Base-by-base conservation (phyloP, 2,888 invertebrate species). In the Spodoptera picta region DNA sequence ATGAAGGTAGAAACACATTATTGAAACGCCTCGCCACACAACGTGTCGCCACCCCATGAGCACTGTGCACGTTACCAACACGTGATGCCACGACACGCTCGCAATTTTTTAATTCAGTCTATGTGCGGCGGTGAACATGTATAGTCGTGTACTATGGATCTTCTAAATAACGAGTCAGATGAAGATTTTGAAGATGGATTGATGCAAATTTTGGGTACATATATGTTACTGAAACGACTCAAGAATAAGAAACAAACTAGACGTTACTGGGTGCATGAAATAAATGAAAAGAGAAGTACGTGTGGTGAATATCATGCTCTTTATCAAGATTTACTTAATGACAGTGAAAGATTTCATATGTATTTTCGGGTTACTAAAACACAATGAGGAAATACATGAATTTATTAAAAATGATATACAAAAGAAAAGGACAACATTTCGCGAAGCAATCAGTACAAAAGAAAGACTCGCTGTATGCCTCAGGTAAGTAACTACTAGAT, bases 341-440 rank as follows among this genome's bases (percentile, higher is more conserved):
- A 27, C 27, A 27, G 27, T 27, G 27, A 27, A 27, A 27, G 27
- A 27, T 27, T 27, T 27, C 27, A 27, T 49, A 51, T 50, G 31
- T 59, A 49, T 50, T 60, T 60, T 60, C 61, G 58, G 58, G 52
- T 58, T 51, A 57, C 51, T 63, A 52, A 63, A 63, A 63, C 63
- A 47, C 48, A 63, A 63, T 63, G 54, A 63, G n/a, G 63, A 53
- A 48, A 53, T 58, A 50, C 58, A 63, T 57, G 57, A 63, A 49
- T 63, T 63, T 57, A 63, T 63, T 63, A 54, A 61, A 61, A n/a
- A 61, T 54, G 49, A 63, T 51, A 63, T 63, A 42, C 57, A 63
- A 52, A 63, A 63, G 57, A 62, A 62, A 57, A 43, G 51, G 56
- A 62, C 62, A 51, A 62, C 45, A 36, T 56, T 41, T 62, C 56